phyloP scores from a whole-genome alignment of 2,888 invertebrate species.

The Conistra vaccinii region DNA sequence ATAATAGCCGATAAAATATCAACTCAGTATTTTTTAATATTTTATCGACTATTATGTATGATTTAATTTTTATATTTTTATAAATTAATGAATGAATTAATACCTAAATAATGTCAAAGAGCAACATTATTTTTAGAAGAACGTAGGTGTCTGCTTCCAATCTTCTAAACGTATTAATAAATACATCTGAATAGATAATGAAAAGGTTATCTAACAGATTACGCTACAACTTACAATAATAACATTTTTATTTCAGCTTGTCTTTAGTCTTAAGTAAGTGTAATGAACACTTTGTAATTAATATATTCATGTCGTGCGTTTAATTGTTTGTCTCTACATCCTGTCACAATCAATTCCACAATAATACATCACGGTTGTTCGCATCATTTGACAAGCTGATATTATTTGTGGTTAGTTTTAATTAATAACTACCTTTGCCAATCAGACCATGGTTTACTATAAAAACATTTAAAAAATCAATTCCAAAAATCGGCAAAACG shows the following conservation, averaged over 20 bases:
- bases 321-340: constrained; percentile 15
- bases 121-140: constrained; percentile 9
- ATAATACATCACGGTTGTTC: constrained; percentile 24
- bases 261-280: too few relatives aligned
- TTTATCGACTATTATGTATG: neutral
- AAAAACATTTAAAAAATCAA: neutral
- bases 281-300: constrained; percentile 27
- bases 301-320: constrained; percentile 14
- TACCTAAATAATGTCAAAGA: neutral
- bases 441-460: neutral
- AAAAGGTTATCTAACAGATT: constrained; percentile 17
- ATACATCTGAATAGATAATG: neutral
- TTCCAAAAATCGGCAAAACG: too few relatives aligned
- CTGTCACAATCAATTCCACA: constrained; percentile 1
- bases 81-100: neutral
- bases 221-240: neutral
- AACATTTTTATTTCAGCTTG: too few relatives aligned
- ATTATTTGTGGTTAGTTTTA: too few relatives aligned
- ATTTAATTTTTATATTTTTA: neutral
- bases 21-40: neutral
- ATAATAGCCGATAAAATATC: too few relatives aligned
- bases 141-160: neutral
- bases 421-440: too few relatives aligned
- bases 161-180: neutral
- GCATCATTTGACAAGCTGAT: constrained; percentile 18